Evolutionary conservation across 2,113 vertebrate genomes (phyloP).

Genomic region (Zosterops japonicus): DNA sequence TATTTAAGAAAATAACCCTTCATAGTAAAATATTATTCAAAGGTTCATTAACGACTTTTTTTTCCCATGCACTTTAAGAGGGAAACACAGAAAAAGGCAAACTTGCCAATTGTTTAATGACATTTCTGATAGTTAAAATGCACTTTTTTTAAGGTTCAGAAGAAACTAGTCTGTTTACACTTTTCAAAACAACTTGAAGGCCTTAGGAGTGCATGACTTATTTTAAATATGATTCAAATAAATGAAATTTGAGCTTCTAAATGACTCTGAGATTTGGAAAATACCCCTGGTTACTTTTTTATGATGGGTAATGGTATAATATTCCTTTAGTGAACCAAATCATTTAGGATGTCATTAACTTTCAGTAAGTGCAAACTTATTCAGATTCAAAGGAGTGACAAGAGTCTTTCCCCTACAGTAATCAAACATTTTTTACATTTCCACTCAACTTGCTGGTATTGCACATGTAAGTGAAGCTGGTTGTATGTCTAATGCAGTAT

Average conservation of each 20-base stretch:
- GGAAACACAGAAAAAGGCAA: background rate
- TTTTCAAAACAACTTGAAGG: background rate
- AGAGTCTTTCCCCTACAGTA: background rate
- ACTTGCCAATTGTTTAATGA: background rate
- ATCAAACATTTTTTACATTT: background rate
- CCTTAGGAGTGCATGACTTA: background rate
- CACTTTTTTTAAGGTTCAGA: background rate
- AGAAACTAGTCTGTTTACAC: background rate
- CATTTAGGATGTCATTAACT: background rate
- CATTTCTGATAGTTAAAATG: background rate
- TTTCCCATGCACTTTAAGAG: background rate
- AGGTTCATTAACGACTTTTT: background rate
- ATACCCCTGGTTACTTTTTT: background rate
- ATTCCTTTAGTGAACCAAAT: background rate
- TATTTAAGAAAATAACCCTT: background rate
- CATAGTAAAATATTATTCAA: background rate
- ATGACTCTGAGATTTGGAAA: background rate
- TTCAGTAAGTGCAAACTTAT: background rate
- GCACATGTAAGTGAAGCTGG: background rate
- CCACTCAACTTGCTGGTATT: background rate
- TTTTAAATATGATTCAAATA: background rate
- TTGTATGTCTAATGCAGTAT: background rate
- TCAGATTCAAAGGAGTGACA: background rate
- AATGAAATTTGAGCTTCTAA: background rate
- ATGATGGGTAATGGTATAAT: background rate